Evolutionary conservation across 2,113 vertebrate species (phyloP), one percentile per base, ranked within the genome.

Genomic region (Siniperca chuatsi): DNA sequence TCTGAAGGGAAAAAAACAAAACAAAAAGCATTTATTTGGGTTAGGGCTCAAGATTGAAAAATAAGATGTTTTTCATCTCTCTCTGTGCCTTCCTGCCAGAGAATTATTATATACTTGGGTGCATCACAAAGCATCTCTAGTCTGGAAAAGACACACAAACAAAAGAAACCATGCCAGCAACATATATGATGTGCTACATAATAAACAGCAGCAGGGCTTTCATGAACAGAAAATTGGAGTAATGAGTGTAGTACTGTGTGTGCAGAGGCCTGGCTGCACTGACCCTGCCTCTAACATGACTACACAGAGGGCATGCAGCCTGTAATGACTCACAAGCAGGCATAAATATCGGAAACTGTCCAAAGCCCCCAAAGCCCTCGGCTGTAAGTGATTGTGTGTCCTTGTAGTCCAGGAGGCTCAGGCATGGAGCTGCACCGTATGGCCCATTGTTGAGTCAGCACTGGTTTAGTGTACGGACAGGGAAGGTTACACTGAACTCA

Each of bases 391-490:
- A 80, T 74, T 7, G 29, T 21, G 77, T 66, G 87, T 87, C 84
- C 75, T 84, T 79, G 73, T 70, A 52, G 79, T 67, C 42, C 78
- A 70, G 60, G 86, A 86, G 83, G 60, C 58, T 82, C 67, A n/a
- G 72, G 79, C 61, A 25, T 11, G 4, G 75, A 75, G 64, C 82
- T 80, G 73, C 84, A 72, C 78, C 44, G 10, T 58, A 21, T 6
- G 61, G 55, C 61, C 79, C 7, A 23, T 67, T 74, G 88, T 88
- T 85, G 90, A 92, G 87, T 91, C 92, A 92, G 91, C 89, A 82
- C 46, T 20, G 77, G 67, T 80, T 87, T 66, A 85, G 83, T 40
- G 55, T 21, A 61, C 23, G 13, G 71, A 67, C 73, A 10, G 73
- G 46, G 11, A 80, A 79, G 73, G 70, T 72, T 71, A 74, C 35